A percentile compares a stretch with the other conserved stretches of the same genome.
Evolutionary conservation across 2,113 vertebrate species (phyloP).

Genomic region (Catharus bicknelli): DNA sequence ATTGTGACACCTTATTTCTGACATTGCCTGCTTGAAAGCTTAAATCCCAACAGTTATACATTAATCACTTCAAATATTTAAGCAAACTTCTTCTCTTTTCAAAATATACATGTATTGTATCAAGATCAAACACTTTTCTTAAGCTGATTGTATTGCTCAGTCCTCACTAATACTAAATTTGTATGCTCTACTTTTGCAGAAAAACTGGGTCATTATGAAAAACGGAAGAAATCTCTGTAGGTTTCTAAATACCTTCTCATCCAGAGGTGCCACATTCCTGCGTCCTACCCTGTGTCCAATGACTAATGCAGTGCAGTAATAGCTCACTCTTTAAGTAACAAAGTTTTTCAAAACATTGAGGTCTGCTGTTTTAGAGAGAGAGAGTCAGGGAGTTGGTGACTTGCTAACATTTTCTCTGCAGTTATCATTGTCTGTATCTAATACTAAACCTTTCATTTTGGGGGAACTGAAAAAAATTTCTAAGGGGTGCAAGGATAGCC

Average conservation of each 20-base stretch:
- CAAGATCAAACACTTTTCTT: not conserved
- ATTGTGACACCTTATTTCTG: not conserved
- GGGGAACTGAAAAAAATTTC: not conserved
- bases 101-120: not conserved
- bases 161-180: not conserved
- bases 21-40: not conserved
- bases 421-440: not conserved
- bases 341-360: not conserved
- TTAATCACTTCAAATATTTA: not conserved
- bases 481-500: not conserved
- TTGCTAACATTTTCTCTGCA: not conserved
- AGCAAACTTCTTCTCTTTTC: not conserved
- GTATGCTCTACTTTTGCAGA: not conserved
- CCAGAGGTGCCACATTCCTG: not conserved
- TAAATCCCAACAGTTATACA: not conserved
- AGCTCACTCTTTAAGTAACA: not conserved
- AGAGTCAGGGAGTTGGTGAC: not conserved
- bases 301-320: not conserved
- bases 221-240: not conserved
- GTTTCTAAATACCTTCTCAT: not conserved
- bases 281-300: not conserved
- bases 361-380: not conserved
- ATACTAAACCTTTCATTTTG: not conserved
- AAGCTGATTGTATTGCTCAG: not conserved
- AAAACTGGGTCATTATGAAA: conserved; percentile 27